These are phyloP conservation scores for Neotoma lepida DNA, from an alignment of 2,113 vertebrate species.

Conservation along the genomic window DNA sequence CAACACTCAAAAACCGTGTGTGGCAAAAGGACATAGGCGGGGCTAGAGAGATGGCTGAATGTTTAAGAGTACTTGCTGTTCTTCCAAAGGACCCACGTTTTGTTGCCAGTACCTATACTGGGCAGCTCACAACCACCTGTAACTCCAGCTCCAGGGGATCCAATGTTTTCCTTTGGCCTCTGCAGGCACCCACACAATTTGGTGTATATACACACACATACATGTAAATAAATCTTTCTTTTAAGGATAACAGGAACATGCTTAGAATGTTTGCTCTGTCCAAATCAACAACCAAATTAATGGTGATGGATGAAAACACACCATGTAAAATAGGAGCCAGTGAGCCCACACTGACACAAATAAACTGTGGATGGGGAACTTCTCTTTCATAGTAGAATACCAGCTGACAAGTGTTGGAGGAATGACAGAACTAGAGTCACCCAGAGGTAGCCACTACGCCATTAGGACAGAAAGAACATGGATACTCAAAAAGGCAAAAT, in stretches of 20 bases:
- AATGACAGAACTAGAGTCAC: background rate
- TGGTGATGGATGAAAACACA: slow-evolving; percentile 47
- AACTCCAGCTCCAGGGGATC: background rate
- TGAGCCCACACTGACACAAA: background rate
- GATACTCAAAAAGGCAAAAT: slow-evolving; percentile 34
- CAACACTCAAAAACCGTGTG: background rate
- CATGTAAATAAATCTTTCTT: background rate
- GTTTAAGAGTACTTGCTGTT: background rate
- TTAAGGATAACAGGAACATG: background rate
- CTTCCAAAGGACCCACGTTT: background rate
- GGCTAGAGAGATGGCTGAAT: background rate
- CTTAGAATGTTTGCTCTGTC: background rate
- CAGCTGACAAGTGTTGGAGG: background rate
- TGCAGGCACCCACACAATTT: background rate
- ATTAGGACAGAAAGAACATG: background rate
- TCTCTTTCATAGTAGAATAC: background rate
- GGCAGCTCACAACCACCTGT: background rate
- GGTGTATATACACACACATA: background rate
- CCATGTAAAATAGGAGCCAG: background rate
- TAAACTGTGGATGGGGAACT: slow-evolving; percentile 2
- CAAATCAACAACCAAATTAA: slow-evolving; percentile 35
- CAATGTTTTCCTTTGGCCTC: background rate
- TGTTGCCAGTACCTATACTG: background rate
- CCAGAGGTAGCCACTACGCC: background rate
- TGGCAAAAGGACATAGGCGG: background rate